Base-by-base conservation (phyloP, 37 sponge, comb jelly and placozoan species). In the Mnemiopsis leidyi region DNA sequence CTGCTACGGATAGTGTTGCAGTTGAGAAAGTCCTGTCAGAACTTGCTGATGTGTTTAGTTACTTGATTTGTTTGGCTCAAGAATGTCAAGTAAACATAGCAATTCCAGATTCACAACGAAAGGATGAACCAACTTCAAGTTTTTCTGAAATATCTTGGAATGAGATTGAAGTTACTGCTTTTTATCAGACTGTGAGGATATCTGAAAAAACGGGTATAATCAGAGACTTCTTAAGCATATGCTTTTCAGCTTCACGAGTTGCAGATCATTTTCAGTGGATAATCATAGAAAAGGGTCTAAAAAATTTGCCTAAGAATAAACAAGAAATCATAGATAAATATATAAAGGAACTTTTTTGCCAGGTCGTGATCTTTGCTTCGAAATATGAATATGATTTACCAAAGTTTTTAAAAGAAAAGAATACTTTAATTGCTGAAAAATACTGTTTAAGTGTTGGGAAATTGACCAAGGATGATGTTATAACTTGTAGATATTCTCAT, bases 61-160 rank as follows among this genome's bases (percentile, higher is more conserved):
- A 79, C 38, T 21, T 79, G 37, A 79, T 79, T 13, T 36, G 82
- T 79, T 29, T 79, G 21, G 82, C 82, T 33, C 82, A 79, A 7
- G 82, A 79, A 29, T 79, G 82, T 79, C 82, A 79, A 16, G 82
- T 79, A 7, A 36, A 79, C 34, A 3, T 79, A 3, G 82, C 30
- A 33, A 29, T 29, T 7, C 82, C 29, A 5, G 36, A 30, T 35
- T 79, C 38, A 13, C 5, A 1, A 7, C 26, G 82, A 33, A 35
- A 79, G 2, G 36, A 32, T 30, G 21, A 34, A 34, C 82, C 38
- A 23, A 7, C 20, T 35, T 35, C 36, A 23, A 20, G 36, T 30
- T 79, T 79, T 29, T 29, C 82, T 35, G 37, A 79, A 5, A 5
- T 29, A 7, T 16, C 82, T 16, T 79, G 82, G 82, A 35, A 79